These are phyloP conservation scores for Trachelus stipa DNA, from an alignment of 2,888 invertebrate genomes.

Conservation along the genomic window DNA sequence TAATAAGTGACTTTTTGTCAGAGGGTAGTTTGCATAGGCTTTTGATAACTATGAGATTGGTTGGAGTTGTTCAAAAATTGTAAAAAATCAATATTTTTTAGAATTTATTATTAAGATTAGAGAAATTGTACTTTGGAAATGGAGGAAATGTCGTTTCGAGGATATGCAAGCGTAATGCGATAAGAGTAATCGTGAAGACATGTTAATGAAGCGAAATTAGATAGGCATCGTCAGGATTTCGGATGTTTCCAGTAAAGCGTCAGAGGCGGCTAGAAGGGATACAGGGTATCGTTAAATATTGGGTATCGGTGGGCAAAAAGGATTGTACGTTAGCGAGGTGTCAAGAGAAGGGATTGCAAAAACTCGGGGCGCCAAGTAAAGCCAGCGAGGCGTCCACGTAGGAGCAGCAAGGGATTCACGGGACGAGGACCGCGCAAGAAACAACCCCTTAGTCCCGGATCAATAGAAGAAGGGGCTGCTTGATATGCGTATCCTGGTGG, in stretches of 20 bases:
- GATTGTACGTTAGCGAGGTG: not conserved
- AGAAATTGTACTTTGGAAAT: not conserved
- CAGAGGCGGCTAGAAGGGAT: not conserved
- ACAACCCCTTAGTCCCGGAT: slow-evolving; percentile 60
- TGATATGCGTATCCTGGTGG: slow-evolving; percentile 42
- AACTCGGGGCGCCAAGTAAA: slow-evolving; percentile 18
- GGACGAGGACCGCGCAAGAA: slow-evolving; percentile 50
- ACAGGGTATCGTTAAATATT: not conserved
- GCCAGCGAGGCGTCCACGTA: slow-evolving; percentile 25
- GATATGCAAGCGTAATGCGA: not conserved
- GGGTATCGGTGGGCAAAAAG: not conserved
- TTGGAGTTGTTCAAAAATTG: not conserved
- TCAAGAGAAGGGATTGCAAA: not conserved
- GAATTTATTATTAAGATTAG: not conserved
- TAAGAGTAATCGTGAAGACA: not conserved
- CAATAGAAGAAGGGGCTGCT: slow-evolving; percentile 61
- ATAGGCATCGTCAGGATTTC: not conserved
- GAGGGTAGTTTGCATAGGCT: not conserved
- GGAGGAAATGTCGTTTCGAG: not conserved
- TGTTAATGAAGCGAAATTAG: not conserved
- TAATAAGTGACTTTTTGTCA: too few species aligned
- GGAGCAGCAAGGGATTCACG: slow-evolving; percentile 16
- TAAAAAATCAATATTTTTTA: not conserved
- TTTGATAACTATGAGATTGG: not conserved
- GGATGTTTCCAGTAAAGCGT: not conserved